These are phyloP conservation scores for Zaprionus bogoriensis DNA, from an alignment of 2,888 invertebrate species.

Conservation along the genomic window DNA sequence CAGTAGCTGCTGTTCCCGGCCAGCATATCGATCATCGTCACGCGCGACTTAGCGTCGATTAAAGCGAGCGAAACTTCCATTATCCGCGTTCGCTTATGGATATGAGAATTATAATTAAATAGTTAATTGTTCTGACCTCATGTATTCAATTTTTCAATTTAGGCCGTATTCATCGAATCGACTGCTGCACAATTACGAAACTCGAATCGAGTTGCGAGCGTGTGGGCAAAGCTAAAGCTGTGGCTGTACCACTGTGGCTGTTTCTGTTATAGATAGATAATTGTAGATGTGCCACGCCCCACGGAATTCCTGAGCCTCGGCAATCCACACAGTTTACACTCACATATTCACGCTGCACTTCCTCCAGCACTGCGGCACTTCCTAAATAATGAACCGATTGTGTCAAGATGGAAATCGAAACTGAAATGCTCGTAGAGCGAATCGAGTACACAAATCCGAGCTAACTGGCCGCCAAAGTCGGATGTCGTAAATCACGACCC, in stretches of 20 bases:
- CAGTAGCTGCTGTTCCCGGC: constrained; percentile 28
- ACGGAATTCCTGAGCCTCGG: too few species aligned
- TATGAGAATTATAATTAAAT: constrained; percentile 56
- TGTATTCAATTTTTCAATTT: constrained; percentile 21
- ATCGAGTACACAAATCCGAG: constrained; percentile 36
- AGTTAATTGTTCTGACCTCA: constrained; percentile 26
- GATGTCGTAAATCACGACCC: constrained; percentile 62
- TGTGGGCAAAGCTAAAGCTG: background rate
- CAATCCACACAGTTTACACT: background rate
- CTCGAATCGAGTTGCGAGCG: constrained; percentile 14
- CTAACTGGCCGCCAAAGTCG: constrained; percentile 49
- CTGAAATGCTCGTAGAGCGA: constrained; percentile 39
- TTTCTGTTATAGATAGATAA: too few species aligned
- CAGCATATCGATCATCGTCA: constrained; percentile 69
- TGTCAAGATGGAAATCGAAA: constrained; percentile 47
- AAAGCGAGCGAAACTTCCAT: constrained; percentile 61
- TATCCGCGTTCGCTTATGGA: constrained; percentile 57
- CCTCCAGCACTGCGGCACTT: too few species aligned
- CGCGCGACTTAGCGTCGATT: constrained; percentile 61
- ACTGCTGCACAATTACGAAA: constrained; percentile 5
- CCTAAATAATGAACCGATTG: constrained; percentile 38
- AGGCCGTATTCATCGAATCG: constrained; percentile 1
- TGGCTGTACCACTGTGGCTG: too few species aligned
- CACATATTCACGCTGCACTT: background rate
- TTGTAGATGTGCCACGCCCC: too few species aligned